Evolutionary conservation across 2,113 vertebrate genomes (phyloP), one percentile per base, ranked within the genome.

Genomic region (Aix galericulata): DNA sequence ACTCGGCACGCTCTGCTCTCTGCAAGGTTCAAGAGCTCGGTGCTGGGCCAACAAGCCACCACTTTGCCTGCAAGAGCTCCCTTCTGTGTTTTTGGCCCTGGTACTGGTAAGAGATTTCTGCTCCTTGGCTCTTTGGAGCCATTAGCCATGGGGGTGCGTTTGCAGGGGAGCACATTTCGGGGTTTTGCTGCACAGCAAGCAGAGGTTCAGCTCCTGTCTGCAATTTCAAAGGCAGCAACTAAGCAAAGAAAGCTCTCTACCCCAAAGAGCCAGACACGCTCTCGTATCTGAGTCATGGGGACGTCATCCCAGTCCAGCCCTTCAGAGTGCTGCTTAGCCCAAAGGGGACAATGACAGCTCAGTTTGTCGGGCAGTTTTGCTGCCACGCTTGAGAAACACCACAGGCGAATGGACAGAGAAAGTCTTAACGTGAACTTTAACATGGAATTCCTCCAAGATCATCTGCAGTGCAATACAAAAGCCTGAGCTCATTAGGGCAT

Each of bases 331-430:
- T 79, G 7, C 11, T 66, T 22, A 80, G 40, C 27, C 40, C 42
- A 52, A 75, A 1, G 1, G 48, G 42, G 73, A 71, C 31, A 34
- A 67, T 55, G 38, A 9, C 38, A 25, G 3, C 18, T 17, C 14
- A 3, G 31, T 50, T 48, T 16, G 46, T 36, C 27, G 22, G 34
- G 71, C 34, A 38, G 40, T 27, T 81, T 55, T 40, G 16, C n/a
- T 6, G 14, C 63, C 63, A 8, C 34, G 40, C 79, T 78, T 18
- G 18, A 68, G 56, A 56, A 92, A 75, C 22, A 8, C 36, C 21
- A 2, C 2, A 26, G 58, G 48, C 6, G 4, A 60, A n/a, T 0
- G 0, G 50, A 29, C 5, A 36, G 48, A 42, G 2, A 23, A 77
- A 88, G 60, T 71, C 68, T 66, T 15, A 56, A 56, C 15, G 12